These are phyloP conservation scores for Sebastes variabilis DNA, from an alignment of 2,797 vertebrate genomes.

Conservation along the genomic window DNA sequence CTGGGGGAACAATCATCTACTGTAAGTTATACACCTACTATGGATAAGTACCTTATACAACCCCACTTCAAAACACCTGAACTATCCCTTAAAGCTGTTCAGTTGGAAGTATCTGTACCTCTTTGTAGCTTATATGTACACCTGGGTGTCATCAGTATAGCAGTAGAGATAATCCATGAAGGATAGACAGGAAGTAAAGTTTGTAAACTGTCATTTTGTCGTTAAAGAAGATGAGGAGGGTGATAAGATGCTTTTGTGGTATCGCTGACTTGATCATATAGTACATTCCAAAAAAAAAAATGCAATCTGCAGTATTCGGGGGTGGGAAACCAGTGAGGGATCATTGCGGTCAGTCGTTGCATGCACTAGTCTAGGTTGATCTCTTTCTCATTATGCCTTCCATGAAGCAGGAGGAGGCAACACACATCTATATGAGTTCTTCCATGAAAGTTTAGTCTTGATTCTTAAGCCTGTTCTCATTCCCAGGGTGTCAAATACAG, in stretches of 20 bases:
- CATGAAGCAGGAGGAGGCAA: no score
- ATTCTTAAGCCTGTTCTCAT: no score
- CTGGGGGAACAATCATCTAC: no score
- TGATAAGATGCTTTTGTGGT: background rate
- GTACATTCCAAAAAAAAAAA: background rate
- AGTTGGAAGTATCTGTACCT: background rate
- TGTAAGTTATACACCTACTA: no score
- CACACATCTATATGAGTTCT: no score
- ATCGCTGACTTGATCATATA: background rate
- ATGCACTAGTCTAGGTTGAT: background rate
- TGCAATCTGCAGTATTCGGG: background rate
- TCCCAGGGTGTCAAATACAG: no score
- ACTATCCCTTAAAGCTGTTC: background rate
- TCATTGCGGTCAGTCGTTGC: background rate
- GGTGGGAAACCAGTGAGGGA: background rate
- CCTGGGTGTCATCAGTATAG: background rate
- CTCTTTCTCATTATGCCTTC: no score
- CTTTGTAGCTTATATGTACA: background rate
- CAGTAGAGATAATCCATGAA: background rate
- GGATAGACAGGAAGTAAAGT: background rate
- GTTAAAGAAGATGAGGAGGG: background rate
- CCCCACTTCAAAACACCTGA: no score
- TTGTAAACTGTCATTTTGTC: background rate
- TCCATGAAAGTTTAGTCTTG: no score
- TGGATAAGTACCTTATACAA: no score